Evolutionary conservation across 2,888 invertebrate genomes (phyloP).

Genomic region (Drosophila neotestacea): DNA sequence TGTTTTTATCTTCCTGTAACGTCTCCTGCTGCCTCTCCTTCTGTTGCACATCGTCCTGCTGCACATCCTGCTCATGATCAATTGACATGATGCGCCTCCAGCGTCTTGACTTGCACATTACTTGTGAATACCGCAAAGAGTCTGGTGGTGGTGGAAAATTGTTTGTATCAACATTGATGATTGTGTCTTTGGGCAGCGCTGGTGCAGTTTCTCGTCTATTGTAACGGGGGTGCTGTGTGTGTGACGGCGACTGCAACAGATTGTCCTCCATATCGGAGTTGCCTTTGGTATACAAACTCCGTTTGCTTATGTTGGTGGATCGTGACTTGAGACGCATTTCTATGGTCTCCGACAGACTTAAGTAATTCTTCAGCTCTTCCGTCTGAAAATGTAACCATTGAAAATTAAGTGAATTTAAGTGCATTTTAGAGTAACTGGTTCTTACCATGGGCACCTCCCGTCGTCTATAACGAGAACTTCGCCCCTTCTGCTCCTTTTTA

Average conservation of each 20-base stretch:
- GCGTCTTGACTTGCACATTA: not conserved
- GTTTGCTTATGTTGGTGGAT: conserved; percentile 6
- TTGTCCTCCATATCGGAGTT: conserved; percentile 40
- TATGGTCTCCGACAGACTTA: conserved; percentile 18
- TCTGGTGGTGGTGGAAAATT: conserved; percentile 37
- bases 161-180: not conserved
- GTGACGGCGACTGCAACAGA: not conserved
- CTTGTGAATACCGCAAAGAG: conserved; percentile 5
- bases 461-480: not conserved
- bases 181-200: conserved; percentile 7
- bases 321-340: not conserved
- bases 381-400: conserved; percentile 19
- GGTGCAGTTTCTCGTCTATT: conserved; percentile 7
- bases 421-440: not conserved
- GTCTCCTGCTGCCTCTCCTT: not conserved
- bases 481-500: not conserved
- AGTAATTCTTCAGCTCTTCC: conserved; percentile 34
- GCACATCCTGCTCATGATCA: not conserved
- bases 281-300: conserved; percentile 62
- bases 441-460: conserved; percentile 1
- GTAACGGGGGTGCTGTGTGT: not conserved
- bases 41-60: not conserved
- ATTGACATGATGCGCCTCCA: not conserved
- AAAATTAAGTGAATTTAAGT: not conserved
- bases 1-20: not conserved